These are phyloP conservation scores for Nannoperca obscura DNA, from an alignment of 2,797 vertebrate genomes.

Conservation along the genomic window DNA sequence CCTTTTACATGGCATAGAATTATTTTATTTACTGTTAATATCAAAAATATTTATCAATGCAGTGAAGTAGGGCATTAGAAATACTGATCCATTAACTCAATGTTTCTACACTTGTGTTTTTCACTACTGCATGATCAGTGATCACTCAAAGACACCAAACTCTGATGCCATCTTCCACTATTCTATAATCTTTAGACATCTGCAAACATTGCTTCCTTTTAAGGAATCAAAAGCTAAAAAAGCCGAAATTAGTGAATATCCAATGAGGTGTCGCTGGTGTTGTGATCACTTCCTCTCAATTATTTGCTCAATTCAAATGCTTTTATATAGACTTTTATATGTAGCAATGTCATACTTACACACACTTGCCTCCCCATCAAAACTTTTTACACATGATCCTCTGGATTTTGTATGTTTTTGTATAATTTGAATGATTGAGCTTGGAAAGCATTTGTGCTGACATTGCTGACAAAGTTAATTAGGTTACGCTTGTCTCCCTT, in stretches of 20 bases:
- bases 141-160: not conserved
- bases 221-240: not conserved
- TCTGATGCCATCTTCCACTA: not conserved
- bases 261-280: not conserved
- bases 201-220: not conserved
- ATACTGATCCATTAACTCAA: not conserved
- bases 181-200: not conserved
- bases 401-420: not conserved
- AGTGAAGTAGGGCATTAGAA: not conserved
- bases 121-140: not conserved
- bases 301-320: not conserved
- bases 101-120: not conserved
- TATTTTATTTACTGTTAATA: not conserved
- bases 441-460: not conserved
- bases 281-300: not conserved
- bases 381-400: not conserved
- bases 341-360: not conserved
- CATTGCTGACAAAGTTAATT: constrained; percentile 59
- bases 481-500: constrained; percentile 39
- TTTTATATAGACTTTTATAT: not conserved
- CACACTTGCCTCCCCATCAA: not conserved
- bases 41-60: not conserved
- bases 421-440: not conserved
- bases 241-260: not conserved
- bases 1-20: not conserved